Base-by-base conservation (phyloP, 2,797 vertebrate genomes). In the Enoplosus armatus region DNA sequence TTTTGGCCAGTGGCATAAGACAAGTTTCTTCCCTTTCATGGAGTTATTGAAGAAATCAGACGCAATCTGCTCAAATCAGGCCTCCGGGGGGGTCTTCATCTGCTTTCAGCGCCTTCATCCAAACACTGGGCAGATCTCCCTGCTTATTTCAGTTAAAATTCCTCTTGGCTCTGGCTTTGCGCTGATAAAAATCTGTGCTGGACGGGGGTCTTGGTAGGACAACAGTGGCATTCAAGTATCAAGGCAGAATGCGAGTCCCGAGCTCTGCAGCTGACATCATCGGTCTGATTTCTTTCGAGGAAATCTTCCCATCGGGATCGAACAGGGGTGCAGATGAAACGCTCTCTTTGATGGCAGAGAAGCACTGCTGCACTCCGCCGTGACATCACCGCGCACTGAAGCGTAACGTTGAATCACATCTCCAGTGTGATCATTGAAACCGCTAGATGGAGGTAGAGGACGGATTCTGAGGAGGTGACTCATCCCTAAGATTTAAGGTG, bases 181-280 rank as follows among this genome's bases (percentile, higher is more conserved):
- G 50, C 35, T 48, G 79, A 85, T 68, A 63, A 14, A 27, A 7
- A 85, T 65, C 58, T 22, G 71, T 14, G 24, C 60, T 15, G 70
- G 66, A 70, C 51, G 35, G 43, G 33, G 27, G 67, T 68, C 63
- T 53, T 59, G 62, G 79, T 67, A 65, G 63, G 48, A 85, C 71
- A 65, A 56, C 66, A 56, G 72, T 24, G 72, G 62, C 67, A 47
- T 82, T 80, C 78, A 76, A 82, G 77, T 68, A 79, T 80, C 67
- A 78, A 63, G 82, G 83, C 51, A 2, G 58, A 37, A 14, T 58
- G 53, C 26, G 66, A 77, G 61, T 72, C 53, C 20, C 0, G 55
- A 74, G 67, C 67, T 61, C 37, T 20, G 58, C 53, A 0, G 74
- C 45, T 56, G 76, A 79, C 75, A 59, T 70, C 72, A 53, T 22